phyloP scores from a whole-genome alignment of 1,140 invertebrate genomes.

The Drosophila bipectinata region DNA sequence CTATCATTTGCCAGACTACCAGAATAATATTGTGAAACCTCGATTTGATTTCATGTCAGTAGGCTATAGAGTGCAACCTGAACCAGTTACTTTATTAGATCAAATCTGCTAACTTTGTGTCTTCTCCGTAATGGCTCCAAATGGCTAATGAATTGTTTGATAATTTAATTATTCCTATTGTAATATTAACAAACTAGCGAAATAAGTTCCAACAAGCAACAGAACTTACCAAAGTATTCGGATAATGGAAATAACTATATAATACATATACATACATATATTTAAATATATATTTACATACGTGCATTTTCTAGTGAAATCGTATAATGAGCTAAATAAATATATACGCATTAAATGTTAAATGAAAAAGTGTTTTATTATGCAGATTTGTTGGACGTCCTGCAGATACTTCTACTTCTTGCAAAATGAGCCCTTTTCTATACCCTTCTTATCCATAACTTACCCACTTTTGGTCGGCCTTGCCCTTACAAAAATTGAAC shows the following conservation, averaged over 20 bases:
- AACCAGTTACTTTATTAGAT: slow-evolving; percentile 65
- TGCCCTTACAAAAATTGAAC: no score
- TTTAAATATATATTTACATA: slow-evolving; percentile 78
- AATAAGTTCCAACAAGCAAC: slow-evolving; percentile 50
- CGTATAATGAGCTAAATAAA: slow-evolving; percentile 57
- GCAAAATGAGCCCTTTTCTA: no score
- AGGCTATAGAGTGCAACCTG: slow-evolving; percentile 20
- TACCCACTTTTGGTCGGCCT: no score
- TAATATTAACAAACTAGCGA: slow-evolving; percentile 50
- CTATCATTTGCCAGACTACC: background rate
- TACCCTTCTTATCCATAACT: no score
- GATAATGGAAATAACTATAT: slow-evolving; percentile 45
- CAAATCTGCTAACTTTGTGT: slow-evolving; percentile 73
- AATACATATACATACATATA: slow-evolving; percentile 43
- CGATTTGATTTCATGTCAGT: slow-evolving; percentile 2
- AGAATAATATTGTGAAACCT: background rate
- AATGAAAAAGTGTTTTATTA: slow-evolving; percentile 8
- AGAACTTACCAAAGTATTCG: slow-evolving; percentile 77
- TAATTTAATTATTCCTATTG: slow-evolving; percentile 44
- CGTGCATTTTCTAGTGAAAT: slow-evolving; percentile 82
- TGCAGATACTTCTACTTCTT: no score
- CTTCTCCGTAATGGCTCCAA: slow-evolving; percentile 52
- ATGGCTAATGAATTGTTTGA: slow-evolving; percentile 38
- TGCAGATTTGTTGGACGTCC: no score
- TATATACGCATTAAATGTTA: slow-evolving; percentile 57